Conservation (phyloP, 2,797 vertebrate genomes). For the Atherinosoma microstoma region DNA sequence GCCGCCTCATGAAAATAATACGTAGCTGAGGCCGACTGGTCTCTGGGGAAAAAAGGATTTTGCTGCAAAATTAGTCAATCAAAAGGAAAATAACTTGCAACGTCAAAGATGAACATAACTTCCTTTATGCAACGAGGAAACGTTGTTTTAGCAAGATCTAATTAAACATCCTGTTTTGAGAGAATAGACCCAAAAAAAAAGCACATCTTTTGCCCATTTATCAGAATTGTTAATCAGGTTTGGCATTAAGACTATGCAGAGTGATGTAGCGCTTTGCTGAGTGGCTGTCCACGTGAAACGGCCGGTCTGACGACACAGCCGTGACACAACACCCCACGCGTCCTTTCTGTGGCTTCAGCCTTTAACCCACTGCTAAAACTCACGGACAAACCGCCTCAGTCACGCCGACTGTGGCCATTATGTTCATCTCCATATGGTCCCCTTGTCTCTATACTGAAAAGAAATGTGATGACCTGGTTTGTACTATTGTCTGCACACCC, state of each 20-base stretch:
- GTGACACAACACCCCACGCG: not conserved
- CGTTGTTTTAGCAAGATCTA: not conserved
- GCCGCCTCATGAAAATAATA: constrained; percentile 85
- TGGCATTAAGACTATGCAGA: too few species aligned
- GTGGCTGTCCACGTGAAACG: not conserved
- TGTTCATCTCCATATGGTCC: constrained; percentile 73
- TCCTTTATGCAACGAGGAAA: constrained; percentile 1
- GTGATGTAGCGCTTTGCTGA: not conserved
- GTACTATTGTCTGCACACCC: constrained; percentile 77
- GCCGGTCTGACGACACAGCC: constrained; percentile 8
- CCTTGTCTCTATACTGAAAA: constrained; percentile 74
- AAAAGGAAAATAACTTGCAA: not conserved
- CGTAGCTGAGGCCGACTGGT: constrained; percentile 91
- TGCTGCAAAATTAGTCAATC: too few species aligned
- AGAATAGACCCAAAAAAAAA: not conserved
- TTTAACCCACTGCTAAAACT: constrained; percentile 14
- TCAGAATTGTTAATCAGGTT: too few species aligned
- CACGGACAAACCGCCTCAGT: constrained; percentile 27
- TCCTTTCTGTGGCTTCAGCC: constrained; percentile 27
- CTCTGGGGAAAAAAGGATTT: constrained; percentile 73
- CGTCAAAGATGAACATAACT: not conserved
- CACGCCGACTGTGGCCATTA: constrained; percentile 59
- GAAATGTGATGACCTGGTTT: constrained; percentile 86
- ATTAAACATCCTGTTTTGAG: constrained; percentile 18
- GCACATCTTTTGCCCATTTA: not conserved